Evolutionary conservation across 2,797 vertebrate species (phyloP), one percentile per base, ranked within the genome.

Genomic region (Pantherophis vulpinus): DNA sequence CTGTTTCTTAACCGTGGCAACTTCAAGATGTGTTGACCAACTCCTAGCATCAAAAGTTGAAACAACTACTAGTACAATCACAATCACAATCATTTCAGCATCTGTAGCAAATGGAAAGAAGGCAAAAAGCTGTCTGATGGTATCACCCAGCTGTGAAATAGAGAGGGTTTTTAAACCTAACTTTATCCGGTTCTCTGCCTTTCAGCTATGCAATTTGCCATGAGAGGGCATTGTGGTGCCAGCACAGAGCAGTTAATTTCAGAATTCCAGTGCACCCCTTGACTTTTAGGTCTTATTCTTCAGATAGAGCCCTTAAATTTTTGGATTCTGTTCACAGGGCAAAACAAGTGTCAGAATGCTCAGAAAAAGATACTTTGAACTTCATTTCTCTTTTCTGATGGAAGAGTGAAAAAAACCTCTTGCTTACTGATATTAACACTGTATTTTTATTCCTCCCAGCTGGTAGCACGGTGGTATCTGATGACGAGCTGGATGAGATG

Each of bases 401-500:
- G 87, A 74, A 58, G 9, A 29, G 10, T 42, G 10, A 74, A 63
- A 51, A 32, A 59, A 29, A 1, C 11, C 16, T 83, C 16, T 59
- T 83, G 74, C 37, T 25, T 47, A 23, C 56, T 59, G 37, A 42
- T 58, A 14, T 70, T 47, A 27, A 63, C 51, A 0, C 10, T 60
- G 51, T 29, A 1, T 90, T 89, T 79, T 86, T 3, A 32, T 87
- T 91, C 74, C 51, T 70, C 66, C n/a, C 95, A 98, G 97, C 97
- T 13, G 96, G 96, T 86, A 97, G 96, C 13, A 97, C 93, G 63
- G 97, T 97, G 60, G 98, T 99, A 56, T 97, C 98, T 0, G 98
- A 99, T 0, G 98, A 98, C 27, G 97, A 99, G 93, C 97, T 99
- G 96, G 98, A 99, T 1, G 37, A 95, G 47, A 99, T 99, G 98